Evolutionary conservation across 2,888 invertebrate genomes (phyloP).

Genomic region (Criorhina ranunculi): DNA sequence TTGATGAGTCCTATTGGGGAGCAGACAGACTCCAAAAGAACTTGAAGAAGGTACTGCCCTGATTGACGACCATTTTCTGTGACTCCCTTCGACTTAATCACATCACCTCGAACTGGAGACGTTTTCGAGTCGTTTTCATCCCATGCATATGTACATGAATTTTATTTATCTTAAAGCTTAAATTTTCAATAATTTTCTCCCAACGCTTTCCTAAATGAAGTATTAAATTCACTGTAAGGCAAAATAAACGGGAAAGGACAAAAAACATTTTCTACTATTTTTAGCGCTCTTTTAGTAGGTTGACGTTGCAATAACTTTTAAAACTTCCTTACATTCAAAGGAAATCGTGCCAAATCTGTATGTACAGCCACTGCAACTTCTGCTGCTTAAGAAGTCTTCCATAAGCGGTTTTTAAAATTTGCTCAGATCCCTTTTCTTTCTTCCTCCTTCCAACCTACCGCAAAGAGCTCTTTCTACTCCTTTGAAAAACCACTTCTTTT

Average conservation of each 20-base stretch:
- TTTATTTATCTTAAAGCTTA: background rate
- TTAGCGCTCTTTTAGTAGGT: background rate
- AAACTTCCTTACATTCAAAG: background rate
- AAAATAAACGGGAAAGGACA: background rate
- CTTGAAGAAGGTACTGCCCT: no score
- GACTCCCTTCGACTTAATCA: no score
- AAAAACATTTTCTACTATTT: background rate
- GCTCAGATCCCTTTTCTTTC: slow-evolving; percentile 19
- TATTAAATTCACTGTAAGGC: slow-evolving; percentile 1
- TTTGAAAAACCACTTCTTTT: background rate
- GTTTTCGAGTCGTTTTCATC: no score
- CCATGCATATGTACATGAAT: no score
- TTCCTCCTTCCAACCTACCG: slow-evolving; percentile 2
- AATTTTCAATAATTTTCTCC: background rate
- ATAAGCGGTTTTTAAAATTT: slow-evolving; percentile 51
- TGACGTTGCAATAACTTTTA: slow-evolving; percentile 7
- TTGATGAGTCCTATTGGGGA: no score
- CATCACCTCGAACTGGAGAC: no score
- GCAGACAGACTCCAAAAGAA: no score
- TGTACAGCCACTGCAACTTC: slow-evolving; percentile 13
- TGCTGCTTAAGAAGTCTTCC: background rate
- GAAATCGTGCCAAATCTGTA: slow-evolving; percentile 37
- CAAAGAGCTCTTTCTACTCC: background rate
- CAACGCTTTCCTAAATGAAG: slow-evolving; percentile 3
- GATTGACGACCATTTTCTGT: no score